Evolutionary conservation across 2,888 invertebrate genomes (phyloP).

Genomic region (Pandemis heparana): DNA sequence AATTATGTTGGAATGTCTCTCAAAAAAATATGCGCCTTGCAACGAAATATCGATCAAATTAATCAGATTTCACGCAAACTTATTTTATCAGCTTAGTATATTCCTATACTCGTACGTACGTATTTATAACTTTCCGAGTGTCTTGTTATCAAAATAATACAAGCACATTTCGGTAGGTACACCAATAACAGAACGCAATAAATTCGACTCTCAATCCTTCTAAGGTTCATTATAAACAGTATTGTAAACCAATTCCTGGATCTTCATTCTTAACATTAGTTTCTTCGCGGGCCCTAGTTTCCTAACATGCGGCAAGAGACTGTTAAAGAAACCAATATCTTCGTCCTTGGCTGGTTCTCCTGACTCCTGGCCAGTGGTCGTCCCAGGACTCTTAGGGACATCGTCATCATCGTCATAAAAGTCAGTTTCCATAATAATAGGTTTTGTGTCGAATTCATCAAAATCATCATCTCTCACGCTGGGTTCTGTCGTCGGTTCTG

Average conservation of each 20-base stretch:
- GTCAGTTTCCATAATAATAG: conserved; percentile 79
- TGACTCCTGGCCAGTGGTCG: conserved; percentile 44
- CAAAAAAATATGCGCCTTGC: not conserved
- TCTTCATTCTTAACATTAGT: conserved; percentile 80
- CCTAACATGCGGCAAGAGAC: conserved; percentile 77
- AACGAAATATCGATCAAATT: not conserved
- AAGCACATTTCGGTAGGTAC: not conserved
- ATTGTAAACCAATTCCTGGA: conserved; percentile 80
- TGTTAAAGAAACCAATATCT: conserved; percentile 80
- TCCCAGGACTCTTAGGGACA: conserved; percentile 58
- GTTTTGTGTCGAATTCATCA: conserved; percentile 80
- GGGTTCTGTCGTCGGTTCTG: conserved; percentile 48
- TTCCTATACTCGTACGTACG: too few species aligned
- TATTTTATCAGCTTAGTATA: not conserved
- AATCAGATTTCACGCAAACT: not conserved
- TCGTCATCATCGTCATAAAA: conserved; percentile 81
- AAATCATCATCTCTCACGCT: conserved; percentile 76
- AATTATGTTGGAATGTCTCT: not conserved
- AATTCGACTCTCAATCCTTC: not conserved
- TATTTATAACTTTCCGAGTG: not conserved
- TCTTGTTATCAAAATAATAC: not conserved
- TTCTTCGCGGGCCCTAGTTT: conserved; percentile 80
- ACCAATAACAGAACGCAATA: not conserved
- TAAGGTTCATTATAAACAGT: conserved; percentile 74
- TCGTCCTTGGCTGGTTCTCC: conserved; percentile 71